phyloP scores from a whole-genome alignment of 2,888 invertebrate species.

The Piscicola geometra region DNA sequence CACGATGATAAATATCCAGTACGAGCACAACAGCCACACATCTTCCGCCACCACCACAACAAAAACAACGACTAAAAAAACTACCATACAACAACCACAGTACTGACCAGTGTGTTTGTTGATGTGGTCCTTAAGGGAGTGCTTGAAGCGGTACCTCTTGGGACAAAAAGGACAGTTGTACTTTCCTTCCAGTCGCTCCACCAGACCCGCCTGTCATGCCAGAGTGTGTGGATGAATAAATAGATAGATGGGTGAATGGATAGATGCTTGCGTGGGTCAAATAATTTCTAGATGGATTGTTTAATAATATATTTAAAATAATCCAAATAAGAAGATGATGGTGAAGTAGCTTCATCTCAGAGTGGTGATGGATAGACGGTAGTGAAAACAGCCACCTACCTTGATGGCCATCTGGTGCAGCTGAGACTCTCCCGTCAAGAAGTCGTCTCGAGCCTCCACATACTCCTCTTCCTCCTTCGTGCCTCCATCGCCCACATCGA shows the following conservation, averaged over 20 bases:
- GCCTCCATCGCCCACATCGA: slow-evolving; percentile 4
- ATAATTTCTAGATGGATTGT: not conserved
- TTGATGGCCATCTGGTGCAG: slow-evolving; percentile 28
- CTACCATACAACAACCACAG: not conserved
- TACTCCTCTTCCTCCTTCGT: not conserved
- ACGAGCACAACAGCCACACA: no score
- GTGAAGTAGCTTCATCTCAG: no score
- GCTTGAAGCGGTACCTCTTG: slow-evolving; percentile 38
- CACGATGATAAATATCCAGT: no score
- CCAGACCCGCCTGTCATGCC: slow-evolving; percentile 17
- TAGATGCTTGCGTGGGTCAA: not conserved
- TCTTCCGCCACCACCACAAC: not conserved
- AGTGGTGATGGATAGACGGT: no score
- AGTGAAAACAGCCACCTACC: not conserved
- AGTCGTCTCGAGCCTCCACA: not conserved
- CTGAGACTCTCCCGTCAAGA: slow-evolving; percentile 24
- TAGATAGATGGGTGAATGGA: not conserved
- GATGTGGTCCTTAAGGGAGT: slow-evolving; percentile 40
- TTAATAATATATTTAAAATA: not conserved
- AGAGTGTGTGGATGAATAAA: not conserved
- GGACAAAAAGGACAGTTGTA: slow-evolving; percentile 36
- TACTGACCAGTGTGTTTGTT: slow-evolving; percentile 38
- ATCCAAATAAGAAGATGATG: not conserved
- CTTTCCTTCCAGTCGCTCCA: slow-evolving; percentile 31
- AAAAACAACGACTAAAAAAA: not conserved